Evolutionary conservation across 2,113 vertebrate species (phyloP), one percentile per base, ranked within the genome.

Genomic region (Thamnaconus septentrionalis): DNA sequence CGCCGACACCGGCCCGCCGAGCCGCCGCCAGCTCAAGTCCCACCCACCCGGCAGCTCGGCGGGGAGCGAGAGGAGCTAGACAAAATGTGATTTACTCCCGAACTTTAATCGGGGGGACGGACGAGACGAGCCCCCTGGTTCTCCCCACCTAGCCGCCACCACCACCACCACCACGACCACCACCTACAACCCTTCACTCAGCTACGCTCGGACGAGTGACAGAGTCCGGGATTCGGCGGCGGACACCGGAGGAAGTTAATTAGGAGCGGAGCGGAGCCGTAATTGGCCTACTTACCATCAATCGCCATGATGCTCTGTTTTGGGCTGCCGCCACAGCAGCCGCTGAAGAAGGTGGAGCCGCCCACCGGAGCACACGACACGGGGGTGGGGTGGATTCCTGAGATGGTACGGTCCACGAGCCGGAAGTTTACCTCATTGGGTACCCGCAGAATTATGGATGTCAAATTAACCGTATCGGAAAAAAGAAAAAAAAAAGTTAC

Each of bases 291-390:
- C 94, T 95, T 90, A 95, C 94, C 94, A 87, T 96, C 94, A 91
- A 94, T 93, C 94, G 94, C 94, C 94, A 95, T 95, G 93, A 94
- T 95, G 91, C 88, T 93, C 91, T 93, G 90, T 83, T 91, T 87
- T 75, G 92, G 18, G 94, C 88, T 89, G 85, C 85, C 92, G 91
- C 92, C 92, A 87, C 82, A 64, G 77, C 80, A 76, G 75, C 59
- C 63, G 76, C 62, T 73, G 79, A 86, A 79, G 77, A 85, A 80
- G 77, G 84, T 82, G 83, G 81, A 79, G 64, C 68, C 69, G 64
- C 52, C 71, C 76, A 77, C 56, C 73, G 40, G 18, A 31, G 18
- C 18, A 31, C 18, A 31, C 3, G 3, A 54, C 44, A 41, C 42
- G 3, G 55, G 56, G 55, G 56, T 4, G 53, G 62, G 69, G 78